These are phyloP conservation scores for Macrobrachium nipponense DNA, from an alignment of 1,140 invertebrate species.

Conservation along the genomic window DNA sequence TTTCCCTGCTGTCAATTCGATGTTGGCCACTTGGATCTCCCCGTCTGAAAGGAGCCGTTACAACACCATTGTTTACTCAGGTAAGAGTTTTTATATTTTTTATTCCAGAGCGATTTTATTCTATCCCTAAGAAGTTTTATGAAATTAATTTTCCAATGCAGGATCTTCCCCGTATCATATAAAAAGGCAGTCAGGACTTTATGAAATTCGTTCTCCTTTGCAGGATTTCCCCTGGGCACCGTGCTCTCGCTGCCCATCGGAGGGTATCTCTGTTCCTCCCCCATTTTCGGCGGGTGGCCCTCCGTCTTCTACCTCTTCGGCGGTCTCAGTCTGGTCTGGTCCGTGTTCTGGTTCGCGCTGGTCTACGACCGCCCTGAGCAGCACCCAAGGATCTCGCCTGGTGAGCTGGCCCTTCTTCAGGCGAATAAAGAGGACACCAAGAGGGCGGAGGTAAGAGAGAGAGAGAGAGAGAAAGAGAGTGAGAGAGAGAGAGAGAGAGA, in stretches of 20 bases:
- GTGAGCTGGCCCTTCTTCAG: conserved; percentile 74
- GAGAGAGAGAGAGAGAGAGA: no score
- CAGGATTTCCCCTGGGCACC: conserved; percentile 52
- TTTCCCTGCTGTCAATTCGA: conserved; percentile 51
- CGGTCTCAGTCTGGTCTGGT: conserved; percentile 48
- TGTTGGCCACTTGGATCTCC: conserved; percentile 45
- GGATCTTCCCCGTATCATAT: neutral
- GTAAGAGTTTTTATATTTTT: neutral
- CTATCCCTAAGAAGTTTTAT: neutral
- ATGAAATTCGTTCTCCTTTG: neutral
- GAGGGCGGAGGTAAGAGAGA: conserved; percentile 35
- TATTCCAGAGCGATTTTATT: neutral
- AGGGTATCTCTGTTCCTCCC: conserved; percentile 44
- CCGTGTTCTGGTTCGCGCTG: conserved; percentile 66
- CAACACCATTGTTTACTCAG: conserved; percentile 48
- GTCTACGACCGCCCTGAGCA: conserved; percentile 69
- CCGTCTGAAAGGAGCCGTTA: conserved; percentile 44
- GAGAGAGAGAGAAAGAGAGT: neutral
- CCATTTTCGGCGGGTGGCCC: conserved; percentile 42
- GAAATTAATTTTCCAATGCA: no score
- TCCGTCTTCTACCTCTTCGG: conserved; percentile 57
- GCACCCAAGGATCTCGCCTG: conserved; percentile 78
- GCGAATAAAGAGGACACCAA: conserved; percentile 66
- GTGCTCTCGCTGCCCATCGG: conserved; percentile 42
- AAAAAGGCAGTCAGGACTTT: neutral